Percentiles rank a stretch among this genome's conserved stretches.
Conservation (phyloP, 2,797 vertebrate genomes). For the Cichlasoma orientale region DNA sequence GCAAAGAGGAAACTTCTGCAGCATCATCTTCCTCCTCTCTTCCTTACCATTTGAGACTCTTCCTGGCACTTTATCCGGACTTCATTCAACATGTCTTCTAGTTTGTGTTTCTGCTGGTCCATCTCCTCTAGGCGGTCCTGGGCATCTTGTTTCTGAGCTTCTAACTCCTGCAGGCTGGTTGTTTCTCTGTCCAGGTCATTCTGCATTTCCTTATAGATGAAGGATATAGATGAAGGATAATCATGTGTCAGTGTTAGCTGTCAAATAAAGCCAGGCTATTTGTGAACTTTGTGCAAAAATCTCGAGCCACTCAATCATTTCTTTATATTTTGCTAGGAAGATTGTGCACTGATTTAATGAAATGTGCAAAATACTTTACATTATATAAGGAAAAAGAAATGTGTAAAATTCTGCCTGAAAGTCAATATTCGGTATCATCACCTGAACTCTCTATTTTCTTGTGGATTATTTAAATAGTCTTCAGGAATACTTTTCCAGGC, state of each 20-base stretch:
- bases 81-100: conserved; percentile 95
- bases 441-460: no score
- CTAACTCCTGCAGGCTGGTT: conserved; percentile 90
- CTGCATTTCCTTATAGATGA: conserved; percentile 87
- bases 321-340: no score
- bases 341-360: no score
- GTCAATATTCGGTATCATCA: no score
- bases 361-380: no score
- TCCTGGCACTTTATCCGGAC: conserved; percentile 95
- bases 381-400: no score
- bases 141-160: conserved; percentile 95
- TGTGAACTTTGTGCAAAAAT: not conserved
- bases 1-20: not conserved
- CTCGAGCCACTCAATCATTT: no score
- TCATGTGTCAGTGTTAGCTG: not conserved
- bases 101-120: conserved; percentile 97
- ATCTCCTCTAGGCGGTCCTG: conserved; percentile 96
- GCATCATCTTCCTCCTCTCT: not conserved
- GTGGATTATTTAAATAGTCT: no score
- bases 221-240: not conserved
- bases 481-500: no score
- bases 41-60: conserved; percentile 94
- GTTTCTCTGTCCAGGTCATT: conserved; percentile 94
- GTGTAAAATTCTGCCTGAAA: no score
- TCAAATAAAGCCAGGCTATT: not conserved